phyloP scores from a whole-genome alignment of 2,797 vertebrate genomes.

The Chromis chromis region DNA sequence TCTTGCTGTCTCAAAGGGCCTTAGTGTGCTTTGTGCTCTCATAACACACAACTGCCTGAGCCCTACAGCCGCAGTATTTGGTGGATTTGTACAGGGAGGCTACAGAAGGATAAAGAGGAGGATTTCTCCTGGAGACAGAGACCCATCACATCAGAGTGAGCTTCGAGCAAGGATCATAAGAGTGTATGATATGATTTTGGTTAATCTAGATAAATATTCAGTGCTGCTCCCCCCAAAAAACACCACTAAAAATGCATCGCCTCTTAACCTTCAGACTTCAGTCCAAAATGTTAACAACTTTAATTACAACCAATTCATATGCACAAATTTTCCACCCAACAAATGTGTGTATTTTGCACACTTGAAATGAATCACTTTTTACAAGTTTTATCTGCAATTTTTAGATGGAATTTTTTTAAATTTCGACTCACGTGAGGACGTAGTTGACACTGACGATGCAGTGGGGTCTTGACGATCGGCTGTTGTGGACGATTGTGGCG shows the following conservation, averaged over 20 bases:
- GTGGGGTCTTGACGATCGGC: conserved; percentile 96
- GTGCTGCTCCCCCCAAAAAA: conserved; percentile 42
- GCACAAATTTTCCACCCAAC: background rate
- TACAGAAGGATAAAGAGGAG: conserved; percentile 56
- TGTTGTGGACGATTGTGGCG: conserved; percentile 98
- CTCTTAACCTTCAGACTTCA: conserved; percentile 25
- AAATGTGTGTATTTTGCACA: background rate
- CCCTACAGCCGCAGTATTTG: conserved; percentile 53
- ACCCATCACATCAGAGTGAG: conserved; percentile 46
- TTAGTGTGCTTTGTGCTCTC: conserved; percentile 78
- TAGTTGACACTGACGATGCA: conserved; percentile 99
- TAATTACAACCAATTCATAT: background rate
- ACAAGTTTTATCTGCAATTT: background rate
- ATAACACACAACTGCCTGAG: conserved; percentile 74
- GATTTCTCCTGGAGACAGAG: conserved; percentile 68
- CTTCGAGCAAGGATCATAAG: conserved; percentile 52
- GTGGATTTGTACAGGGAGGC: conserved; percentile 64
- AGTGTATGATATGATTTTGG: conserved; percentile 59
- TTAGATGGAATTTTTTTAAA: background rate
- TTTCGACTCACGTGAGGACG: conserved; percentile 94
- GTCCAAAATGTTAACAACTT: conserved; percentile 7
- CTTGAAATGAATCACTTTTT: background rate
- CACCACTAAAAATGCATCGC: conserved; percentile 43
- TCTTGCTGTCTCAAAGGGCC: conserved; percentile 79
- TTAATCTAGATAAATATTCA: conserved; percentile 65